Evolutionary conservation across 1,140 invertebrate genomes (phyloP).

Genomic region (Metaphire vulgaris): DNA sequence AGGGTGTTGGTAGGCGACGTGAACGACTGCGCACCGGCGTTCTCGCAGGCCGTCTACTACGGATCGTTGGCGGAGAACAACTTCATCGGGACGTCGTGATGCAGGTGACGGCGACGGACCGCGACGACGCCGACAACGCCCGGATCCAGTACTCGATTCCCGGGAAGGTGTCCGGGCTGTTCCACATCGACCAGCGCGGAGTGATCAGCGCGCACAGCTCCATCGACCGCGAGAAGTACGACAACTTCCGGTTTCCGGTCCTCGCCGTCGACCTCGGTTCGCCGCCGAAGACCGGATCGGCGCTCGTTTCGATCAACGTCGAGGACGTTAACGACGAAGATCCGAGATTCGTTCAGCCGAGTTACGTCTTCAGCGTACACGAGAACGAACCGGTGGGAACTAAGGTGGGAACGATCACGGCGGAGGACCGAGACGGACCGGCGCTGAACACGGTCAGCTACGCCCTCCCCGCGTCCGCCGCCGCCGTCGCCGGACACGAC

Average conservation of each 20-base stretch:
- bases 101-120: slow-evolving; percentile 72
- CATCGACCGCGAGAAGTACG: slow-evolving; percentile 74
- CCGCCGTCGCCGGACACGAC: background rate
- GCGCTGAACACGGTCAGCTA: slow-evolving; percentile 6
- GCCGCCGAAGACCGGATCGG: slow-evolving; percentile 30
- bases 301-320: slow-evolving; percentile 35
- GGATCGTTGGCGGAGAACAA: slow-evolving; percentile 66
- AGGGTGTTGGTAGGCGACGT: slow-evolving; percentile 69
- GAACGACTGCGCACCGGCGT: slow-evolving; percentile 83
- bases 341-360: slow-evolving; percentile 63
- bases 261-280: slow-evolving; percentile 38
- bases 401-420: slow-evolving; percentile 68
- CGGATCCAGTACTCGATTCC: slow-evolving; percentile 77
- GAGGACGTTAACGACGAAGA: slow-evolving; percentile 37
- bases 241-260: slow-evolving; percentile 67
- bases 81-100: slow-evolving; percentile 74
- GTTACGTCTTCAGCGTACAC: slow-evolving; percentile 58
- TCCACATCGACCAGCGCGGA: slow-evolving; percentile 19
- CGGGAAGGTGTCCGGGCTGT: slow-evolving; percentile 59
- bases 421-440: slow-evolving; percentile 71
- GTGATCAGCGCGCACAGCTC: slow-evolving; percentile 12
- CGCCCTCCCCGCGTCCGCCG: background rate
- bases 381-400: slow-evolving; percentile 57
- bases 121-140: slow-evolving; percentile 26
- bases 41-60: slow-evolving; percentile 69